Evolutionary conservation across 2,113 vertebrate species (phyloP).

Genomic region (Mastomys coucha): DNA sequence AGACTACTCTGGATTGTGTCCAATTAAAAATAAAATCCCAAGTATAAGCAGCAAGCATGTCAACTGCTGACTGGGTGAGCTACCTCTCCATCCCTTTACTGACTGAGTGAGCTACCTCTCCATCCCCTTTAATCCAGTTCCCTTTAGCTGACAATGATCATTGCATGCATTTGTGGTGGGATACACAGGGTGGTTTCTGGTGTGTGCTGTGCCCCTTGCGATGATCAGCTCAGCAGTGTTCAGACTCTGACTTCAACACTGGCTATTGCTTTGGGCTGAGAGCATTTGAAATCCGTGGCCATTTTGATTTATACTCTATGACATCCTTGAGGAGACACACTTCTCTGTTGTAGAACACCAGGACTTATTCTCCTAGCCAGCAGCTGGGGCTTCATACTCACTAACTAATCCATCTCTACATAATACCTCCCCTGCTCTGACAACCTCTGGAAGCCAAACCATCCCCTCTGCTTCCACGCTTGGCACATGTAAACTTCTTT

Average conservation of each 20-base stretch:
- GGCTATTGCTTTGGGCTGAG: background rate
- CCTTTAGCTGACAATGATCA: too few relatives aligned
- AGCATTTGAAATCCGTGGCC: background rate
- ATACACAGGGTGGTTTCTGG: background rate
- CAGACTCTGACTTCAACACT: background rate
- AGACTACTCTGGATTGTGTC: background rate
- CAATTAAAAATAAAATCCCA: background rate
- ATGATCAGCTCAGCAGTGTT: background rate
- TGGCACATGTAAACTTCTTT: background rate
- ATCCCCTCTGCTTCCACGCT: background rate
- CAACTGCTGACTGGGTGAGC: background rate
- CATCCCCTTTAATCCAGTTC: background rate
- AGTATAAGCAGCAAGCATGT: background rate
- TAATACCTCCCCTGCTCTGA: background rate
- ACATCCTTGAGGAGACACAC: background rate
- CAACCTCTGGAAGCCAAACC: background rate
- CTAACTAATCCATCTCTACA: background rate
- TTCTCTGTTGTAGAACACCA: background rate
- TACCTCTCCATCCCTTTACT: too few relatives aligned
- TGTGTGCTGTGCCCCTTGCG: background rate
- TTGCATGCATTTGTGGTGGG: accelerated
- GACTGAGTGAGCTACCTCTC: background rate
- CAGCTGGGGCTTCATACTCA: background rate
- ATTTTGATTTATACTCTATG: background rate
- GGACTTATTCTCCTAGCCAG: background rate